phyloP scores from a whole-genome alignment of 2,888 invertebrate species.

The Pterobdella sp. region DNA sequence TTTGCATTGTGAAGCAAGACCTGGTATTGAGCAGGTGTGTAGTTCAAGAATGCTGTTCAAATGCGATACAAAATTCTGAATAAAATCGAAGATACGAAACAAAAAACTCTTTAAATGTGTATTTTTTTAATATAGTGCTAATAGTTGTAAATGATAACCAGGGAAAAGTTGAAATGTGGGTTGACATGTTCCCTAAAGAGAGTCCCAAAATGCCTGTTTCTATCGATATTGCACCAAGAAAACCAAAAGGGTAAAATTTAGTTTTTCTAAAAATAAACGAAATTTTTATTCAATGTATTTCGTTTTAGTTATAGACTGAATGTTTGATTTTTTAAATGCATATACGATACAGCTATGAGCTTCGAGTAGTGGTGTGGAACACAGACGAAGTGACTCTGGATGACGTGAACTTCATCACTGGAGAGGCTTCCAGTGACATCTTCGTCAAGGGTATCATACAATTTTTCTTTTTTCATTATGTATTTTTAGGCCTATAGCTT shows the following conservation, averaged over 20 bases:
- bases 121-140: too few relatives aligned
- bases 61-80: too few relatives aligned
- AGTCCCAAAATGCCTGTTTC: slow-evolving; percentile 60
- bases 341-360: slow-evolving; percentile 63
- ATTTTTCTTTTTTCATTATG: too few relatives aligned
- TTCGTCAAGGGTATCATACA: slow-evolving; percentile 86
- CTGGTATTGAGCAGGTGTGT: slow-evolving; percentile 43
- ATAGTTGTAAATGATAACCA: too few relatives aligned
- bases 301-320: too few relatives aligned
- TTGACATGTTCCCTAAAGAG: slow-evolving; percentile 79
- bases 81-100: too few relatives aligned
- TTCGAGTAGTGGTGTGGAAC: slow-evolving; percentile 78
- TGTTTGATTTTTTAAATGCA: too few relatives aligned
- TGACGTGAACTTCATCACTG: slow-evolving; percentile 73
- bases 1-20: slow-evolving; percentile 40
- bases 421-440: slow-evolving; percentile 84
- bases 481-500: too few relatives aligned
- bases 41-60: too few relatives aligned
- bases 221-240: slow-evolving; percentile 65
- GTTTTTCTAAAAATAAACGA: too few relatives aligned
- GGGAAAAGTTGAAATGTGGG: slow-evolving; percentile 82
- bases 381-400: slow-evolving; percentile 80
- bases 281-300: too few relatives aligned
- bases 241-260: slow-evolving; percentile 50
- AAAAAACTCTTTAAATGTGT: too few relatives aligned